phyloP scores from a whole-genome alignment of 2,888 invertebrate genomes.

The Bimastos eiseni region DNA sequence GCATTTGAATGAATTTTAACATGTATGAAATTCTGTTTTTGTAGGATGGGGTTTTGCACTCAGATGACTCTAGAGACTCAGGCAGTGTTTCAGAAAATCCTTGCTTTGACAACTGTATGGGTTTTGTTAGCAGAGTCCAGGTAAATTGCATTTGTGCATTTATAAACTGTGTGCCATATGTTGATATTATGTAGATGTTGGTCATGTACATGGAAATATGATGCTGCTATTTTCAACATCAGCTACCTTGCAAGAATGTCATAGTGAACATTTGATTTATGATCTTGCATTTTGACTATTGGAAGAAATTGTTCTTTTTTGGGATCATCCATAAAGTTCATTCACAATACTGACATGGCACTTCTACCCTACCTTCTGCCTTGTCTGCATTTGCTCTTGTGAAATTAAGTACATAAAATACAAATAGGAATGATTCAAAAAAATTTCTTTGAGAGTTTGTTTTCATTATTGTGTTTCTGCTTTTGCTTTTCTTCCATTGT shows the following conservation, averaged over 20 bases:
- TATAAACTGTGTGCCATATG: not conserved
- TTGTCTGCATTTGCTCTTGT: not conserved
- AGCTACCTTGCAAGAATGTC: not conserved
- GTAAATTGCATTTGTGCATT: not conserved
- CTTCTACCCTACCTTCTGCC: no score
- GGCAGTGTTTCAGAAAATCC: not conserved
- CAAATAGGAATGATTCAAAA: not conserved
- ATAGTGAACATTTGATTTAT: not conserved
- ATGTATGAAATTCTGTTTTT: not conserved
- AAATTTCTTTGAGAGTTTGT: not conserved
- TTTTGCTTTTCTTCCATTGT: not conserved
- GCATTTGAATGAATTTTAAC: not conserved
- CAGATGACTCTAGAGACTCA: not conserved
- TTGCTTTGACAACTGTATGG: not conserved
- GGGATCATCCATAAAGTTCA: not conserved
- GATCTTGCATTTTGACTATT: not conserved
- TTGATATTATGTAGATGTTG: not conserved
- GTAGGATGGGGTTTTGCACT: not conserved
- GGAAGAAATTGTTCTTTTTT: not conserved
- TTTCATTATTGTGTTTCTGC: not conserved
- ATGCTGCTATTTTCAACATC: not conserved
- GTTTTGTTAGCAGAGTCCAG: constrained; percentile 6
- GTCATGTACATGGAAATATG: not conserved
- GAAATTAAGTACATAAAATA: not conserved
- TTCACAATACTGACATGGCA: not conserved